phyloP scores from a whole-genome alignment of 2,797 vertebrate genomes.

The Petrocephalus sullivani region DNA sequence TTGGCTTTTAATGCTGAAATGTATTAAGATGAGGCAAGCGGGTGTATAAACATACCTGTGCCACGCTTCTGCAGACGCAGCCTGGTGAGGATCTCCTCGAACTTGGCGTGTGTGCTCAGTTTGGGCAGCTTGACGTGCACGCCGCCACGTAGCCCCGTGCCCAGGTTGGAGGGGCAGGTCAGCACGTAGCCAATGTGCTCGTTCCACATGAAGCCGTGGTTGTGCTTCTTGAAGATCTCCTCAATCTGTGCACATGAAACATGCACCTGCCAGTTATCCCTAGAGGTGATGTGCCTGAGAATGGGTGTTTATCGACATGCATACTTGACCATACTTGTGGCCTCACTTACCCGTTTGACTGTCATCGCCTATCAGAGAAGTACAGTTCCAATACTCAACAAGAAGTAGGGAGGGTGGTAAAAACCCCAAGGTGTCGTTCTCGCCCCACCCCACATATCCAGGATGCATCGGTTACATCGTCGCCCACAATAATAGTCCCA shows the following conservation, averaged over 20 bases:
- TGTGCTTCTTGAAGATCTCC: slow-evolving; percentile 72
- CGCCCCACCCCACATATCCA: neutral
- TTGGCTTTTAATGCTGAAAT: neutral
- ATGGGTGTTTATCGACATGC: neutral
- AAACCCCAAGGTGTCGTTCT: neutral
- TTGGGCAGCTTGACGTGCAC: slow-evolving; percentile 74
- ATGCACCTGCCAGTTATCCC: neutral
- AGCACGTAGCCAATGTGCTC: slow-evolving; percentile 76
- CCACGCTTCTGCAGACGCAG: slow-evolving; percentile 79
- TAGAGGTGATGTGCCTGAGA: neutral
- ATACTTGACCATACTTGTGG: neutral
- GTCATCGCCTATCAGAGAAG: neutral
- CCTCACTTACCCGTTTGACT: neutral
- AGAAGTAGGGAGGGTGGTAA: neutral
- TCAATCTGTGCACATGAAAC: slow-evolving; percentile 60
- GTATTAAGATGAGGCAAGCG: neutral
- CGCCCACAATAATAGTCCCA: neutral
- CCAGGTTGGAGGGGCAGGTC: slow-evolving; percentile 78
- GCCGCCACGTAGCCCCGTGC: slow-evolving; percentile 73
- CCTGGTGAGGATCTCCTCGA: slow-evolving; percentile 72
- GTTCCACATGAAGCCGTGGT: slow-evolving; percentile 78
- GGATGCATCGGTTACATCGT: neutral
- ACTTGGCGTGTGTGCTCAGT: slow-evolving; percentile 77
- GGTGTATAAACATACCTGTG: slow-evolving; percentile 59
- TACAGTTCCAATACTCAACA: neutral